These are phyloP conservation scores for Fratercula arctica DNA, from an alignment of 2,797 vertebrate genomes.

Conservation along the genomic window DNA sequence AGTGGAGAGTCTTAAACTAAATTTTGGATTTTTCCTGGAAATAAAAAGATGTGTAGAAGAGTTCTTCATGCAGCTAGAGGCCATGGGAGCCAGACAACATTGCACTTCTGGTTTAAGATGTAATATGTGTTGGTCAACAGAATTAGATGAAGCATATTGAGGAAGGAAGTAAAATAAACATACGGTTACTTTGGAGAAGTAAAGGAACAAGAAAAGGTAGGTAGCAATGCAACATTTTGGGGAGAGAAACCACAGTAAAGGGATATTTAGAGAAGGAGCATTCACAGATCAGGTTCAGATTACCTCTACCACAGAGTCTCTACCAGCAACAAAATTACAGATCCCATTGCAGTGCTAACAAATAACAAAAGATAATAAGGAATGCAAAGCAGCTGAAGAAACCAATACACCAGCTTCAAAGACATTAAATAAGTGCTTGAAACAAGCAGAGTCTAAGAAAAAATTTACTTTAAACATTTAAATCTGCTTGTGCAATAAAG, in stretches of 20 bases:
- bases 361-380: background rate
- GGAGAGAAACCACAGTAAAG: background rate
- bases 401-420: background rate
- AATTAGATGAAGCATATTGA: background rate
- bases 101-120: background rate
- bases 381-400: background rate
- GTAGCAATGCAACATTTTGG: background rate
- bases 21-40: background rate
- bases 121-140: background rate
- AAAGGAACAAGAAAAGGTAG: background rate
- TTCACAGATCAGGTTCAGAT: background rate
- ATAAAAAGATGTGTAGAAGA: background rate
- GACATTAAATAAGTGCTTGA: background rate
- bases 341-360: background rate
- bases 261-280: background rate
- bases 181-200: background rate
- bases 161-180: background rate
- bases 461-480: background rate
- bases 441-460: background rate
- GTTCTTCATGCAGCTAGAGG: background rate
- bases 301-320: background rate
- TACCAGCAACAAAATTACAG: background rate
- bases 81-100: background rate
- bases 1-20: background rate
- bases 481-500: background rate